Evolutionary conservation across 2,113 vertebrate genomes (phyloP).

Genomic region (Cebidichthys violaceus): DNA sequence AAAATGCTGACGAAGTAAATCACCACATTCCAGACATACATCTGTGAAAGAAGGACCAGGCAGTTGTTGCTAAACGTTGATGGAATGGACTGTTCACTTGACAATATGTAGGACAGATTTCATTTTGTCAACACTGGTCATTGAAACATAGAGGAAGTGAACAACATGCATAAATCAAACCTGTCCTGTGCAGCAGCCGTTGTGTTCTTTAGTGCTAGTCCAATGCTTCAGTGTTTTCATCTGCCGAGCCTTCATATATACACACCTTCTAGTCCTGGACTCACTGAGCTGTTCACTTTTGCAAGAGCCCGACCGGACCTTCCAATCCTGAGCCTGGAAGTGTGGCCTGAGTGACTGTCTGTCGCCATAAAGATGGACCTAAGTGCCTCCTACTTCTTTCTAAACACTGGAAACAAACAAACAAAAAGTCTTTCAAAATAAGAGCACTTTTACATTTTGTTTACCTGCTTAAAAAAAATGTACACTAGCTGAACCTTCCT

Average conservation of each 20-base stretch:
- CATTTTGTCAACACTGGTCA: background rate
- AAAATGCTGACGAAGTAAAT: background rate
- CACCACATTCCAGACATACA: background rate
- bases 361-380: constrained; percentile 74
- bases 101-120: background rate
- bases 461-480: constrained; percentile 76
- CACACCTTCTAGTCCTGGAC: background rate
- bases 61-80: background rate
- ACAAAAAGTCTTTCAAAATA: constrained; percentile 72
- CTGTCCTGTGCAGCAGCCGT: constrained; percentile 8
- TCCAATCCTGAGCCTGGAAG: constrained; percentile 30
- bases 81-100: background rate
- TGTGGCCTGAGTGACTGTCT: constrained; percentile 47
- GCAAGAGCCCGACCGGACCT: constrained; percentile 32
- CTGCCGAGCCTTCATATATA: constrained; percentile 8
- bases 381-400: constrained; percentile 85
- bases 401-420: constrained; percentile 75
- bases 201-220: constrained; percentile 10
- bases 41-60: background rate
- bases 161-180: background rate
- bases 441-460: constrained; percentile 83
- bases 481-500: constrained; percentile 67
- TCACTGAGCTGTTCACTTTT: constrained; percentile 6
- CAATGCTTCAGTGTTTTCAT: constrained; percentile 5
- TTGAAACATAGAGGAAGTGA: background rate